Percentiles rank a stretch among this genome's conserved stretches.
These are phyloP conservation scores for Macroramphosus scolopax DNA, from an alignment of 2,797 vertebrate genomes.

Conservation along the genomic window DNA sequence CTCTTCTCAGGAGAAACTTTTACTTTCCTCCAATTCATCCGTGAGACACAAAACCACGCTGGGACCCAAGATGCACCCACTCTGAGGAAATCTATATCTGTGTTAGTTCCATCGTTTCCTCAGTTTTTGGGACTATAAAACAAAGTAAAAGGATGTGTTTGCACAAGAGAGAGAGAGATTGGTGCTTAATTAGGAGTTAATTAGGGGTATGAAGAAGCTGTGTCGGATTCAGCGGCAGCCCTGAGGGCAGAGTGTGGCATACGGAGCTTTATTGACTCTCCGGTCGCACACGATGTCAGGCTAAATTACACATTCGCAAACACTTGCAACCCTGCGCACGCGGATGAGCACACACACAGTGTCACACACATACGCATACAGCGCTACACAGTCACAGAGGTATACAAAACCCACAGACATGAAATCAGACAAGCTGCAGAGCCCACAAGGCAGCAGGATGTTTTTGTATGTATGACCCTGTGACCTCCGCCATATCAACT, in stretches of 20 bases:
- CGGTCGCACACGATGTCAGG: constrained; percentile 33
- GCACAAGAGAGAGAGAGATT: constrained; percentile 16
- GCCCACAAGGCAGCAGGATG: too few relatives aligned
- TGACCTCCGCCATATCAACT: too few relatives aligned
- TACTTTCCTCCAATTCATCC: constrained; percentile 19
- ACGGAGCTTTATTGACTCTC: constrained; percentile 57
- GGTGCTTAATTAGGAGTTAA: constrained; percentile 63
- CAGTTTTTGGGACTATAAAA: constrained; percentile 5
- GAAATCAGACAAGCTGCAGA: too few relatives aligned
- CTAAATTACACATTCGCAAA: constrained; percentile 22
- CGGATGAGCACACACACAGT: neutral
- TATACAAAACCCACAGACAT: too few relatives aligned
- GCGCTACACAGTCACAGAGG: neutral
- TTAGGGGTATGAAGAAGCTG: constrained; percentile 40
- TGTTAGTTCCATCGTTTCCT: constrained; percentile 21
- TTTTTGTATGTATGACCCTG: too few relatives aligned
- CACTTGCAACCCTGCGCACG: constrained; percentile 8
- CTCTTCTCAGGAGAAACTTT: constrained; percentile 18
- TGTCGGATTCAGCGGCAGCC: constrained; percentile 53
- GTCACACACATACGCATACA: too few relatives aligned
- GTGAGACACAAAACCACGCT: constrained; percentile 19
- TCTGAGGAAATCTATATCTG: constrained; percentile 4
- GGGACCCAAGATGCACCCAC: too few relatives aligned
- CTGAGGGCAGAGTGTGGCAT: constrained; percentile 32
- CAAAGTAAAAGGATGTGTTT: constrained; percentile 9